Conservation (phyloP, 2,113 vertebrate genomes). For the Eurypyga helias region DNA sequence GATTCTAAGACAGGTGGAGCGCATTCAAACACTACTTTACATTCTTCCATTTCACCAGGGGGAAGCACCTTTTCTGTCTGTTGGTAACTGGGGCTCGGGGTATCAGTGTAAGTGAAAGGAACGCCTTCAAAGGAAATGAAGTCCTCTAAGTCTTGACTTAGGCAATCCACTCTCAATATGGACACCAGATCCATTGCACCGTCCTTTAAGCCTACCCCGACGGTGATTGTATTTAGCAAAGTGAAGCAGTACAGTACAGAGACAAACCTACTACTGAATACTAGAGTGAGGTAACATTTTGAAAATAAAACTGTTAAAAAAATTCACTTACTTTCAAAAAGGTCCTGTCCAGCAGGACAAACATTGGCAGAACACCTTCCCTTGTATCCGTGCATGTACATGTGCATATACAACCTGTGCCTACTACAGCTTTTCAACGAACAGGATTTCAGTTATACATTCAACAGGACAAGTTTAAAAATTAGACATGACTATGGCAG, state of each 20-base stretch:
- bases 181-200: conserved; percentile 1
- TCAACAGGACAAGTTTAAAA: conserved; percentile 66
- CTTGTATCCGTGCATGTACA: conserved; percentile 68
- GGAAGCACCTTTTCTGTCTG: conserved; percentile 31
- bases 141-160: conserved; percentile 9
- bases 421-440: conserved; percentile 60
- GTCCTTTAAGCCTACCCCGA: conserved; percentile 46
- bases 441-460: conserved; percentile 70
- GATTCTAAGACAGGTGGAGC: neutral
- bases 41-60: neutral
- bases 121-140: conserved; percentile 33
- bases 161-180: neutral
- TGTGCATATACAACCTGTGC: conserved; percentile 67
- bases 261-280: conserved; percentile 51
- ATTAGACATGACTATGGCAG: conserved; percentile 37
- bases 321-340: conserved; percentile 67
- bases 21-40: neutral
- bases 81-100: conserved; percentile 3
- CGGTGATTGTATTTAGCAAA: conserved; percentile 41
- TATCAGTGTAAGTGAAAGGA: conserved; percentile 16
- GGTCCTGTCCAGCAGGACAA: conserved; percentile 79
- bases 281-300: conserved; percentile 74
- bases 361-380: conserved; percentile 69
- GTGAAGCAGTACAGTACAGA: conserved; percentile 54
- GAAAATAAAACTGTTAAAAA: conserved; percentile 73